Conservation (phyloP, 2,797 vertebrate species). For the Odontamblyopus lacepedii region DNA sequence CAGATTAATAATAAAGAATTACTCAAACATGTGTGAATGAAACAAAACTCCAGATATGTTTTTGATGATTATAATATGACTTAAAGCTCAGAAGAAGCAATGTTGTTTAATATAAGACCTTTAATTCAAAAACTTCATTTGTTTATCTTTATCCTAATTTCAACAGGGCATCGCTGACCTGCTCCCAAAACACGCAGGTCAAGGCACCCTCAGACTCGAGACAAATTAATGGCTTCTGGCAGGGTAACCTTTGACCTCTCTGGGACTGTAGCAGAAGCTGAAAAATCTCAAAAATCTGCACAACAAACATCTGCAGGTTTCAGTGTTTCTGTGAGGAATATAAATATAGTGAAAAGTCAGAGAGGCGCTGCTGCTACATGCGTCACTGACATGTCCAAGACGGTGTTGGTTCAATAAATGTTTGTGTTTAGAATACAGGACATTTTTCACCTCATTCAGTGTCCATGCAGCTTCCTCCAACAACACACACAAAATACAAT, state of each 20-base stretch:
- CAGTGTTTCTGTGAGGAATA: conserved; percentile 4
- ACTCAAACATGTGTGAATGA: too few relatives aligned
- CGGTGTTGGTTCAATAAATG: conserved; percentile 66
- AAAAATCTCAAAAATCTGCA: conserved; percentile 2
- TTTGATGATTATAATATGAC: too few relatives aligned
- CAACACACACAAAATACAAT: conserved; percentile 3
- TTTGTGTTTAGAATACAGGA: conserved; percentile 49
- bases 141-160: background rate
- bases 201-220: background rate
- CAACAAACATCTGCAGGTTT: background rate
- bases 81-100: too few relatives aligned
- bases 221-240: conserved; percentile 1
- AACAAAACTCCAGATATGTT: too few relatives aligned
- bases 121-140: background rate
- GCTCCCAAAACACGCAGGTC: background rate
- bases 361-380: conserved; percentile 11
- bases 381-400: conserved; percentile 38
- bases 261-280: background rate
- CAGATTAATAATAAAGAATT: too few relatives aligned
- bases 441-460: conserved; percentile 27
- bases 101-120: too few relatives aligned
- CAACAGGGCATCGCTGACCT: background rate
- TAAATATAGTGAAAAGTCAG: background rate
- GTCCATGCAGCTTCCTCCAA: background rate
- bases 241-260: background rate